A percentile compares a stretch with the other conserved stretches of the same genome.
These are phyloP conservation scores for Telmatherina bonti DNA, from an alignment of 2,797 vertebrate species.

Conservation along the genomic window DNA sequence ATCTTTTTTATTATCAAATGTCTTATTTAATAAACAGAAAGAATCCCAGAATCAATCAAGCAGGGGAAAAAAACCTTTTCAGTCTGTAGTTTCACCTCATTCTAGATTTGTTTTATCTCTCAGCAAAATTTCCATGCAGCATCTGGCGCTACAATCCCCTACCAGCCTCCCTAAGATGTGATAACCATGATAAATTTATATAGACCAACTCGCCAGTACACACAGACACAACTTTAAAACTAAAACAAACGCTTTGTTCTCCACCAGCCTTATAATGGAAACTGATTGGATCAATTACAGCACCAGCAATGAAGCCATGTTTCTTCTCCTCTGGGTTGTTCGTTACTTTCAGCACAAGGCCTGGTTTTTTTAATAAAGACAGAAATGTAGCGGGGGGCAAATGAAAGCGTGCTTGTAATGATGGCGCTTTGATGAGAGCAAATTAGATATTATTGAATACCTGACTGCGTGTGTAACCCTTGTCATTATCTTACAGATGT, in stretches of 20 bases:
- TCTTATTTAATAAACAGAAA: not conserved
- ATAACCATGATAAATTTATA: constrained; percentile 1
- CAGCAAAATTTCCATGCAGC: not conserved
- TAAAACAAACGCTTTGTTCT: not conserved
- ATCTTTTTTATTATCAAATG: not conserved
- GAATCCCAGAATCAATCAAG: not conserved
- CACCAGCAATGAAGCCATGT: constrained; percentile 9
- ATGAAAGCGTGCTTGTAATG: constrained; percentile 22
- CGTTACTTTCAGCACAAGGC: constrained; percentile 20
- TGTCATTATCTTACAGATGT: constrained; percentile 22
- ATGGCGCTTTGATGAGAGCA: constrained; percentile 44
- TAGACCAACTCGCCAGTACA: constrained; percentile 1
- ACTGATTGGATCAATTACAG: constrained; percentile 58
- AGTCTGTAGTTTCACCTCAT: not conserved
- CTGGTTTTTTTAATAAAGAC: constrained; percentile 47
- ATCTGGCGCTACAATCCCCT: not conserved
- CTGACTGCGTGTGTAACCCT: constrained; percentile 16
- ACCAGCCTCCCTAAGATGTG: constrained; percentile 5
- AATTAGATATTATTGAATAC: constrained; percentile 48
- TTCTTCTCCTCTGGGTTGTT: constrained; percentile 27
- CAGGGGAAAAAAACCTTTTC: not conserved
- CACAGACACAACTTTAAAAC: constrained; percentile 6
- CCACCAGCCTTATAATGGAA: constrained; percentile 27
- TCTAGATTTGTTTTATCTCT: not conserved
- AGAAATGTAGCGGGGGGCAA: constrained; percentile 23